Evolutionary conservation across 2,113 vertebrate genomes (phyloP), one percentile per base, ranked within the genome.

Genomic region (Labrus mixtus): DNA sequence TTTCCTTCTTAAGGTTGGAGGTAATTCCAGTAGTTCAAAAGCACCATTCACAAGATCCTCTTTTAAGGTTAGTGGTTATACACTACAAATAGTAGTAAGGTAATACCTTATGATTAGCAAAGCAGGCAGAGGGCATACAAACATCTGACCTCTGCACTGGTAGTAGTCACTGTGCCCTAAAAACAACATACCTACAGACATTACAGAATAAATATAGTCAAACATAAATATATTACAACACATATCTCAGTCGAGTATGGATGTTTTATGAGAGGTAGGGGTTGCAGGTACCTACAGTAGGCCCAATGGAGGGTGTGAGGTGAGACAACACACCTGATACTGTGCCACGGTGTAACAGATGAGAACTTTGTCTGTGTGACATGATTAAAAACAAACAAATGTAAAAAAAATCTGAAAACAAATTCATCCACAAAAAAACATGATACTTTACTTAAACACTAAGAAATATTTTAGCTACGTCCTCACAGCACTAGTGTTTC

Each of bases 191-290:
- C 80, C 89, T 91, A 92, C 77, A 91, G 79, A 83, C 79, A 88
- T 85, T 89, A 90, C 72, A 84, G 76, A 93, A 93, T 93, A 95
- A 94, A 94, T 92, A 88, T 63, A 55, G 73, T 93, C 74, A 79
- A 89, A 89, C 77, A 93, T 93, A 92, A 93, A 94, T 91, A 93
- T 83, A 82, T 86, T 86, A 86, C 15, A 67, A 90, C 55, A 71
- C 72, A 79, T 77, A 82, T 76, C 87, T 92, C 56, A 90, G 85
- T 68, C 81, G 93, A 92, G 85, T 68, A 76, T 82, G 90, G 83
- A 86, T 83, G 87, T 68, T 86, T 51, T 83, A 84, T 87, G 78
- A 95, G 94, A 96, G 94, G 94, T 92, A 95, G 93, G 90, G 80
- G 82, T 92, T 82, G 71, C 76, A 78, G 69, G 84, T 73, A 87